These are phyloP conservation scores for Pogonognathellus flavescens DNA, from an alignment of 1,140 invertebrate genomes.

Conservation along the genomic window DNA sequence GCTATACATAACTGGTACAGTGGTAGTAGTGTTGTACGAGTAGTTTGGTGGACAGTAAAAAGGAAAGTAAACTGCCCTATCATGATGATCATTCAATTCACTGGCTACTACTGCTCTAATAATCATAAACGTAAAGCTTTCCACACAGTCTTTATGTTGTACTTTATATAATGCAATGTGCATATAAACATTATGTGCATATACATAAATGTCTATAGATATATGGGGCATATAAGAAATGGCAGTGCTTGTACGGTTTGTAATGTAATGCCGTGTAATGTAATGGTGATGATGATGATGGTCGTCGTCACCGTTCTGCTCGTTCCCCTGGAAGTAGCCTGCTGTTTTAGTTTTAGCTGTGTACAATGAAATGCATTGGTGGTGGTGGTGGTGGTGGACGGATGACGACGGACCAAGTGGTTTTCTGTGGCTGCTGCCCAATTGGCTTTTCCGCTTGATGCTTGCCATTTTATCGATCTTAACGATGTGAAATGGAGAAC, in stretches of 20 bases:
- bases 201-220: too few relatives aligned
- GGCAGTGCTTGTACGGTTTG: neutral
- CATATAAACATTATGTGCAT: too few relatives aligned
- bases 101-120: neutral
- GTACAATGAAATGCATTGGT: too few relatives aligned
- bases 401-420: constrained; percentile 14
- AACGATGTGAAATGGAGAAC: constrained; percentile 4
- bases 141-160: neutral
- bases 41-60: too few relatives aligned
- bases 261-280: constrained; percentile 48
- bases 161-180: neutral
- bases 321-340: constrained; percentile 16
- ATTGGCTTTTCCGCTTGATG: constrained; percentile 45
- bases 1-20: too few relatives aligned
- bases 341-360: constrained; percentile 42
- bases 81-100: constrained; percentile 37
- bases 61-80: neutral
- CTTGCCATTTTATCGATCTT: constrained; percentile 44
- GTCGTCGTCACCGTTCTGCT: constrained; percentile 46
- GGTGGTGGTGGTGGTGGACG: too few relatives aligned
- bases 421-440: constrained; percentile 16
- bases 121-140: neutral
- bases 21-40: too few relatives aligned
- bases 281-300: constrained; percentile 43
- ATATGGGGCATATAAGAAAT: neutral